These are phyloP conservation scores for Hirundo rustica DNA, from an alignment of 2,797 vertebrate genomes.

Conservation along the genomic window DNA sequence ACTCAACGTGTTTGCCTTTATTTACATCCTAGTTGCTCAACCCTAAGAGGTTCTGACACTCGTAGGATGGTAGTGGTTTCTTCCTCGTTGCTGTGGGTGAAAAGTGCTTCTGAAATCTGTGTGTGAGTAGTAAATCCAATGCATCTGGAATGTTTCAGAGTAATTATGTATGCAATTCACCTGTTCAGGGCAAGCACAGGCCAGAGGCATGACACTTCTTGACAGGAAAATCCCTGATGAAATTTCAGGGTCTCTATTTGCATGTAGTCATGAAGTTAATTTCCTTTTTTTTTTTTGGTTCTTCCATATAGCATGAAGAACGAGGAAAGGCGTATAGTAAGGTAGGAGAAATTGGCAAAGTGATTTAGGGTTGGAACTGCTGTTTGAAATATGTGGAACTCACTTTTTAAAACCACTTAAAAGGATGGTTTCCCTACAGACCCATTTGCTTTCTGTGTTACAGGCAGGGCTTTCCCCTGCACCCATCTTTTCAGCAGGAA, in stretches of 20 bases:
- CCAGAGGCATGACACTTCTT: background rate
- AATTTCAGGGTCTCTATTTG: background rate
- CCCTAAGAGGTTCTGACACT: background rate
- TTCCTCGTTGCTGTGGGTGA: background rate
- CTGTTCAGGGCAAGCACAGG: background rate
- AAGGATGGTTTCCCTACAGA: background rate
- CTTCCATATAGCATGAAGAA: background rate
- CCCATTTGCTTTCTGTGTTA: background rate
- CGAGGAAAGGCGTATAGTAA: background rate
- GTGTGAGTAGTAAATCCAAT: background rate
- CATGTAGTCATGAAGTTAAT: background rate
- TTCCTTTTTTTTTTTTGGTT: background rate
- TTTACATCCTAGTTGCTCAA: background rate
- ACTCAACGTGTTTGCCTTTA: background rate
- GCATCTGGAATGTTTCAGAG: conserved; percentile 26
- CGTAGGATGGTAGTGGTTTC: background rate
- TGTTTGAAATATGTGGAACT: background rate
- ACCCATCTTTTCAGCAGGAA: background rate
- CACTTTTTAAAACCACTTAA: background rate
- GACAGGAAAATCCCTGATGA: background rate
- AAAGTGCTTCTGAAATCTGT: background rate
- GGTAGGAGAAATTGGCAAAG: background rate
- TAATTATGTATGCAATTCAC: background rate
- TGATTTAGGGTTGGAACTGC: background rate
- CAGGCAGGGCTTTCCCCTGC: background rate